Percentiles rank a stretch among this genome's conserved stretches.
Evolutionary conservation across 2,797 vertebrate genomes (phyloP).

Genomic region (Sarcophilus harrisii): DNA sequence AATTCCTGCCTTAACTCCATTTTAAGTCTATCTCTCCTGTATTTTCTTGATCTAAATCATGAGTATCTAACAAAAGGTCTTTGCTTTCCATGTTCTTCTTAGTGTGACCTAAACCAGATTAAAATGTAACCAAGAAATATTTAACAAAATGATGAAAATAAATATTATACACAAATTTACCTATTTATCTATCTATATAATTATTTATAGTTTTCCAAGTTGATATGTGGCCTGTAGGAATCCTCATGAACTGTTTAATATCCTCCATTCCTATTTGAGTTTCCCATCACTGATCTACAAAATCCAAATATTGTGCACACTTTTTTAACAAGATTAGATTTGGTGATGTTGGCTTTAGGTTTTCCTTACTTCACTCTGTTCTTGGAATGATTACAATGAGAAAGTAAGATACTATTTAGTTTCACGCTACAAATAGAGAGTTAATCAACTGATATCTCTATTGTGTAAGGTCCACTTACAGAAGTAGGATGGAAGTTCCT

Average conservation of each 20-base stretch:
- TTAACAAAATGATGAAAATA: not conserved
- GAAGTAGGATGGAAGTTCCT: not conserved
- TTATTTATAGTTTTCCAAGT: too few relatives aligned
- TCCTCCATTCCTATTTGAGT: not conserved
- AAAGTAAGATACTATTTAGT: not conserved
- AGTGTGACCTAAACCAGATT: not conserved
- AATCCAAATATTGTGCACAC: not conserved
- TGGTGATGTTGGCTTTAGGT: slow-evolving; percentile 2
- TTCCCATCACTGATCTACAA: not conserved
- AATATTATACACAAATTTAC: too few relatives aligned
- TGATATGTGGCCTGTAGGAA: not conserved
- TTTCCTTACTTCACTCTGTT: not conserved
- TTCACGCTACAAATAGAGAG: not conserved
- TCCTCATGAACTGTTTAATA: not conserved
- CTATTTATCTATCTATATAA: too few relatives aligned
- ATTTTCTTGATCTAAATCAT: not conserved
- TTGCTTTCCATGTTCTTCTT: not conserved
- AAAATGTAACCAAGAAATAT: not conserved
- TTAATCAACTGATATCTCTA: not conserved
- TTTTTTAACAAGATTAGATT: slow-evolving; percentile 19
- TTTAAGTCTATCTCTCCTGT: too few relatives aligned
- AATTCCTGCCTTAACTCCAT: too few relatives aligned
- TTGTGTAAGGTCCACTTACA: not conserved
- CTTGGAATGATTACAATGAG: not conserved
- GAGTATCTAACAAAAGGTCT: not conserved